phyloP scores from a whole-genome alignment of 2,888 invertebrate species.

The Gnatocerus cornutus region DNA sequence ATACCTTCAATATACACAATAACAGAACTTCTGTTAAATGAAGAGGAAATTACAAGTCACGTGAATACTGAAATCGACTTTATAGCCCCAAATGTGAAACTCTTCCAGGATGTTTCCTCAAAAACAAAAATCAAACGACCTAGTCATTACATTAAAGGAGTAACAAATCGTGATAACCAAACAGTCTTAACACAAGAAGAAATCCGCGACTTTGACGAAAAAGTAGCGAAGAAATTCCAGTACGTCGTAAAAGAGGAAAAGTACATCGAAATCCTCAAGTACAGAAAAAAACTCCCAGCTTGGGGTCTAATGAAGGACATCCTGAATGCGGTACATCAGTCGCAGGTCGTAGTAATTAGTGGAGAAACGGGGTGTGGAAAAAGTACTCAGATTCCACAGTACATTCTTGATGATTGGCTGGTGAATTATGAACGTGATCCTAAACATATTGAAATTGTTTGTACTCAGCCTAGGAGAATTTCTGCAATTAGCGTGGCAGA shows the following conservation, averaged over 20 bases:
- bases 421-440: conserved; percentile 73
- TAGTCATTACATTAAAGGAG: conserved; percentile 79
- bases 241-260: conserved; percentile 76
- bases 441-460: conserved; percentile 87
- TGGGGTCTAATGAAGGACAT: conserved; percentile 82
- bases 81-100: conserved; percentile 73
- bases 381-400: conserved; percentile 94
- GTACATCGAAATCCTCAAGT: conserved; percentile 79
- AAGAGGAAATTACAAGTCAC: conserved; percentile 77
- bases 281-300: conserved; percentile 80
- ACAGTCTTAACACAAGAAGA: conserved; percentile 73
- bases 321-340: conserved; percentile 77
- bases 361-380: conserved; percentile 92
- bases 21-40: conserved; percentile 81
- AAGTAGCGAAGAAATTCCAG: conserved; percentile 76
- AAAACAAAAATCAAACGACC: conserved; percentile 65
- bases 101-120: conserved; percentile 62
- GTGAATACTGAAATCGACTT: conserved; percentile 78
- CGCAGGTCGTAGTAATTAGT: conserved; percentile 83
- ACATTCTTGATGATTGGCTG: conserved; percentile 91
- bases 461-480: conserved; percentile 93
- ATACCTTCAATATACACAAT: conserved; percentile 83
- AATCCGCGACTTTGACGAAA: conserved; percentile 76
- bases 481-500: conserved; percentile 95
- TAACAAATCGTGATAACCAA: conserved; percentile 74